These are phyloP conservation scores for Aspidiotus destructor DNA, from an alignment of 2,888 invertebrate species.

Conservation along the genomic window DNA sequence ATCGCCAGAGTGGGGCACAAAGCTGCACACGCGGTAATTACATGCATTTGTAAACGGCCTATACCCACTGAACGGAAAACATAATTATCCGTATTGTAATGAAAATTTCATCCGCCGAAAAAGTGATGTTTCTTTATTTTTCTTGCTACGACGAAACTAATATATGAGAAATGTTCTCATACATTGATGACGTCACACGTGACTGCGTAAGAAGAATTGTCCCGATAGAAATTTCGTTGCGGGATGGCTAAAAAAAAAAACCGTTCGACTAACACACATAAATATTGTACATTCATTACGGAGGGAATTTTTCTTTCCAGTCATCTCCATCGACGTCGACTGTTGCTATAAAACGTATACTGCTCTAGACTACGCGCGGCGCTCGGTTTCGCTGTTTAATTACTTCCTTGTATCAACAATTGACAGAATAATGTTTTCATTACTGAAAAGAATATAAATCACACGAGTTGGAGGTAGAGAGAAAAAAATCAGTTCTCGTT, in stretches of 20 bases:
- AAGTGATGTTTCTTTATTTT: slow-evolving; percentile 8
- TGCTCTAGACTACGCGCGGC: too few relatives aligned
- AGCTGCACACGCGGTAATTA: too few relatives aligned
- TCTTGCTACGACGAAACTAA: background rate
- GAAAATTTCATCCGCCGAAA: slow-evolving; percentile 9
- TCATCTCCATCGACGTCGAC: too few relatives aligned
- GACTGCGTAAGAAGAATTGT: slow-evolving; percentile 6
- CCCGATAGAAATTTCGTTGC: too few relatives aligned
- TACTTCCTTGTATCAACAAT: slow-evolving; percentile 23
- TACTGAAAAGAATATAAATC: slow-evolving; percentile 16
- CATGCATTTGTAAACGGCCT: too few relatives aligned
- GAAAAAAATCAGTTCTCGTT: slow-evolving; percentile 18
- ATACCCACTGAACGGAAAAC: slow-evolving; percentile 1
- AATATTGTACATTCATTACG: too few relatives aligned
- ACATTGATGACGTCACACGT: slow-evolving; percentile 7
- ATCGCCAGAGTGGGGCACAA: too few relatives aligned
- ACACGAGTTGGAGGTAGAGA: slow-evolving; percentile 7
- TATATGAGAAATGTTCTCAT: slow-evolving; percentile 7
- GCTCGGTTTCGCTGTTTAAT: slow-evolving; percentile 15
- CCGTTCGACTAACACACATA: too few relatives aligned
- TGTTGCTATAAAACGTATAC: too few relatives aligned
- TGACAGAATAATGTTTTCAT: slow-evolving; percentile 23
- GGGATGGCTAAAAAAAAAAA: too few relatives aligned
- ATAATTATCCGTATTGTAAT: slow-evolving; percentile 14
- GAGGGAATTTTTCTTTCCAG: too few relatives aligned